Conservation (phyloP, 35 echinoderm and acorn worm species). For the Anneissia japonica region DNA sequence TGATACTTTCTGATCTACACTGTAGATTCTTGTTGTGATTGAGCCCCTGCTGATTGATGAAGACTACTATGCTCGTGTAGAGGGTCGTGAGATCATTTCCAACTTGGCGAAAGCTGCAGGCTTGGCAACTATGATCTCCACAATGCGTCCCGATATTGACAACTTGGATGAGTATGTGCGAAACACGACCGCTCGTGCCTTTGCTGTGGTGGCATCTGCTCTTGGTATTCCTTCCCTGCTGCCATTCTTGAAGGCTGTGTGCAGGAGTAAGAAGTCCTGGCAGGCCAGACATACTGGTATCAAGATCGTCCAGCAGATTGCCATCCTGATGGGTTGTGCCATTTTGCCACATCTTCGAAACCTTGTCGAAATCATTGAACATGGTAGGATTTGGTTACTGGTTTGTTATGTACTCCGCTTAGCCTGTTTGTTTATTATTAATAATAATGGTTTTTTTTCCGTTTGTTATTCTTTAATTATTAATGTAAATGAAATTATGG, state of each 20-base stretch:
- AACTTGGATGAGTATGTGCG: constrained; percentile 99
- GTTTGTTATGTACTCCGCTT: too few species aligned
- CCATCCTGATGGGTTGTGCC: constrained; percentile 98
- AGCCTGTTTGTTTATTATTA: too few species aligned
- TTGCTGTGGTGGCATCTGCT: constrained; percentile 94
- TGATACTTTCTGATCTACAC: not conserved
- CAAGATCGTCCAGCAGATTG: constrained; percentile 99
- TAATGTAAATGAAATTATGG: not conserved
- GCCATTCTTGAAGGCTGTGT: constrained; percentile 98
- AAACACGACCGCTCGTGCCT: constrained; percentile 97
- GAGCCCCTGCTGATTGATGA: constrained; percentile 97
- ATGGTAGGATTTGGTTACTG: constrained; percentile 56
- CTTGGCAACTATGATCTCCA: constrained; percentile 99
- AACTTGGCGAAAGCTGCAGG: constrained; percentile 98
- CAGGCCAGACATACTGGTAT: constrained; percentile 99
- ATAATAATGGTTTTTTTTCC: not conserved
- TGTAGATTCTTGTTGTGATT: constrained; percentile 94
- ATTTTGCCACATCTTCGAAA: constrained; percentile 94
- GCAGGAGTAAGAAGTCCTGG: constrained; percentile 99
- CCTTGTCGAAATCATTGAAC: constrained; percentile 98
- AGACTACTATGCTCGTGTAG: constrained; percentile 98
- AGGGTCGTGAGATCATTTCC: constrained; percentile 97
- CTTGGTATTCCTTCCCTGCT: constrained; percentile 90
- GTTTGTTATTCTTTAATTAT: not conserved
- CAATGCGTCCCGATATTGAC: constrained; percentile 98